Percentiles rank a stretch among this genome's conserved stretches.
Evolutionary conservation across 2,113 vertebrate genomes (phyloP).

Genomic region (Tricholaema leucomelas): DNA sequence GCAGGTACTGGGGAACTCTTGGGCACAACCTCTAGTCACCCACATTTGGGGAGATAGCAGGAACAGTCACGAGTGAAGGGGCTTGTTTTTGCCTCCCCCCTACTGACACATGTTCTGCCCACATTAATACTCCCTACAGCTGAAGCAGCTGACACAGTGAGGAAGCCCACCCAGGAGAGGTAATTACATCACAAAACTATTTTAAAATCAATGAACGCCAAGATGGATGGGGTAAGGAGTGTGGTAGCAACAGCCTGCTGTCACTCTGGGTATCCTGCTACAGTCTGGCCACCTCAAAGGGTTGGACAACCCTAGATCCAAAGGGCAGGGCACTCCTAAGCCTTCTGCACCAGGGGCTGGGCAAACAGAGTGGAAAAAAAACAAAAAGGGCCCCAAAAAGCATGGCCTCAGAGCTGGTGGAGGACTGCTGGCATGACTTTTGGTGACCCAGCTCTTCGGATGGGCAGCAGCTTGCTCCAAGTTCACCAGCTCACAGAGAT

Average conservation of each 20-base stretch:
- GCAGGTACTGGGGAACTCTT: not conserved
- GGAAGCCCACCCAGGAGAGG: not conserved
- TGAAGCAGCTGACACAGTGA: not conserved
- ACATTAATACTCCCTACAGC: slow-evolving; percentile 2
- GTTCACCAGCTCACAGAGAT: not conserved
- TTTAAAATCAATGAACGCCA: slow-evolving; percentile 19
- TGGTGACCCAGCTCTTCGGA: not conserved
- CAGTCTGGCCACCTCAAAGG: accelerated
- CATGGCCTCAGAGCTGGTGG: accelerated
- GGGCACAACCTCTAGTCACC: not conserved
- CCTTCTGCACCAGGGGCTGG: not conserved
- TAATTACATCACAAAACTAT: slow-evolving; percentile 36
- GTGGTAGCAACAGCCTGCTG: not conserved
- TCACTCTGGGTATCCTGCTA: not conserved
- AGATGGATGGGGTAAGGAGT: not conserved
- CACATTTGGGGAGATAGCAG: accelerated
- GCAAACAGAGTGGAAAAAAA: not conserved
- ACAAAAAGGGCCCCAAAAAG: not conserved
- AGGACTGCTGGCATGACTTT: not conserved
- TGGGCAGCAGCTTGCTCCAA: not conserved
- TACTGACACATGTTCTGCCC: accelerated
- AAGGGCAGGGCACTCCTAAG: not conserved
- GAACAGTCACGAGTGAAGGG: not conserved
- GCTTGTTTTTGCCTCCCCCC: not conserved
- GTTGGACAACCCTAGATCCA: not conserved